Percentiles rank a stretch among this genome's conserved stretches.
Conservation (phyloP, 2,888 invertebrate genomes). For the Nymphalis polychloros region DNA sequence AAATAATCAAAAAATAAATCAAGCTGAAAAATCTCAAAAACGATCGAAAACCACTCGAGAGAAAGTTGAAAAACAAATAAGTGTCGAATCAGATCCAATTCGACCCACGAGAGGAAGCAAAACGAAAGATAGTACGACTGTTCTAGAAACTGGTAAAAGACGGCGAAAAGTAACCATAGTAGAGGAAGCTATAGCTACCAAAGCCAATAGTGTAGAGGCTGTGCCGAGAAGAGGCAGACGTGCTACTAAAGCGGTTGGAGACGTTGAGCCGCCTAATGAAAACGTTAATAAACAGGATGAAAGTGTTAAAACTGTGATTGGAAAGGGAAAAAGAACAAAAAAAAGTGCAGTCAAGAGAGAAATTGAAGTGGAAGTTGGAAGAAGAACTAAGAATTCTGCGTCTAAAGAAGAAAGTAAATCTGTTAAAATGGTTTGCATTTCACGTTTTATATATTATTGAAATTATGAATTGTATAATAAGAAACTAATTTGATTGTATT, state of each 20-base stretch:
- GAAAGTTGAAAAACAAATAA: constrained; percentile 12
- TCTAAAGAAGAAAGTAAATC: constrained; percentile 3
- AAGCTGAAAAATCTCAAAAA: constrained; percentile 16
- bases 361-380: constrained; percentile 5
- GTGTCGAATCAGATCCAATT: neutral
- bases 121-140: constrained; percentile 11
- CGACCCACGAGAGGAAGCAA: constrained; percentile 16
- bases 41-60: neutral
- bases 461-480: too few species aligned
- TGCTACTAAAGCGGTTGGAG: constrained; percentile 25
- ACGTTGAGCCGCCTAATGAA: neutral
- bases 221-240: constrained; percentile 37
- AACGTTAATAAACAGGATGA: constrained; percentile 3
- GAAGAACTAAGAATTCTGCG: constrained; percentile 10
- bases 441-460: neutral
- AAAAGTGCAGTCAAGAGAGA: neutral
- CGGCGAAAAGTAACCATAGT: neutral
- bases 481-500: neutral
- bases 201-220: constrained; percentile 9
- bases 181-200: constrained; percentile 6
- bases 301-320: neutral
- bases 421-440: constrained; percentile 16
- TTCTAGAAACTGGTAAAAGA: neutral
- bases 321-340: constrained; percentile 2
- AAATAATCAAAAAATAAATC: neutral